Percentiles rank a stretch among this genome's conserved stretches.
Evolutionary conservation across 2,888 invertebrate species (phyloP).

Genomic region (Halictus ligatus): DNA sequence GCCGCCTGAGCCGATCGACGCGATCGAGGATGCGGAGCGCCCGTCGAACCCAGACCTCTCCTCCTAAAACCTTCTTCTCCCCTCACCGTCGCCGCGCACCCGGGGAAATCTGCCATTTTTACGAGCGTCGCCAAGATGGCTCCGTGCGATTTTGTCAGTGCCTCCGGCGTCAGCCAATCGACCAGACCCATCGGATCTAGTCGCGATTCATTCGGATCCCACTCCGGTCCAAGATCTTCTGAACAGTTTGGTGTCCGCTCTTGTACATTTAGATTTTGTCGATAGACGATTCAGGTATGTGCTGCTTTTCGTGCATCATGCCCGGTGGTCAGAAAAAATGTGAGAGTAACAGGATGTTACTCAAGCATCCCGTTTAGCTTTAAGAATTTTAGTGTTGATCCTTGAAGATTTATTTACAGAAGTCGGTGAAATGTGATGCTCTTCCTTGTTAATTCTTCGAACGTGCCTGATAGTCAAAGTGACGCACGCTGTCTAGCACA

Average conservation of each 20-base stretch:
- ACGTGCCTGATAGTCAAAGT: too few relatives aligned
- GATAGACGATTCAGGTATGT: background rate
- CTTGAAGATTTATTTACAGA: too few relatives aligned
- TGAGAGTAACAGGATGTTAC: too few relatives aligned
- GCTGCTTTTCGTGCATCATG: background rate
- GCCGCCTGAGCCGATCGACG: slow-evolving; percentile 63
- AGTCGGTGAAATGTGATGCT: too few relatives aligned
- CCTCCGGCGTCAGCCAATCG: background rate
- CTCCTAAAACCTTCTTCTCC: slow-evolving; percentile 31
- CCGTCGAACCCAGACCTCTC: slow-evolving; percentile 65
- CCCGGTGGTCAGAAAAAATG: too few relatives aligned
- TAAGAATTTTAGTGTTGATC: too few relatives aligned
- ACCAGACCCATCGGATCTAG: background rate
- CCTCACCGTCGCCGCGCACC: slow-evolving; percentile 17
- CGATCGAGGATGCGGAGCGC: slow-evolving; percentile 73
- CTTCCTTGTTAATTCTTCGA: too few relatives aligned
- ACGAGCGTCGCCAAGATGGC: slow-evolving; percentile 49
- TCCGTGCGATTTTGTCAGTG: slow-evolving; percentile 26
- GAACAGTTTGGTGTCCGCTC: background rate
- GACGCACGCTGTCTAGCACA: too few relatives aligned
- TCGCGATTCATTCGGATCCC: background rate
- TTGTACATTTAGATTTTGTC: background rate
- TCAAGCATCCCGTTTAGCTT: too few relatives aligned
- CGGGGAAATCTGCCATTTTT: slow-evolving; percentile 48
- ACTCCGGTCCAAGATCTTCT: background rate